phyloP scores from a whole-genome alignment of 2,888 invertebrate species.

The Tholera decimalis region DNA sequence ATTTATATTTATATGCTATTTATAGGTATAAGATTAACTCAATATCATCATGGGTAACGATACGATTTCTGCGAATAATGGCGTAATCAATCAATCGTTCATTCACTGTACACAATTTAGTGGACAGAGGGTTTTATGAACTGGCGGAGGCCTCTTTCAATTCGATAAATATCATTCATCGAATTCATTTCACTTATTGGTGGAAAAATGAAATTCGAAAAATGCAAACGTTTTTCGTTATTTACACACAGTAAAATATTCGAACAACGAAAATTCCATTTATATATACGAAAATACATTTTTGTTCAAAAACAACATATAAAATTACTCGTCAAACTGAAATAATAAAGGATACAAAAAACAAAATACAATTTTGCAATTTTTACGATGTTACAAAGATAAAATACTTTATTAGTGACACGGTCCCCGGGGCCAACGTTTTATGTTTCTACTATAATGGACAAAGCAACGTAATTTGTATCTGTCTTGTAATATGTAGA shows the following conservation, averaged over 20 bases:
- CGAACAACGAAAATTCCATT: not conserved
- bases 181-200: not conserved
- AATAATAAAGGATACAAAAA: constrained; percentile 49
- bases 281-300: not conserved
- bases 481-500: constrained; percentile 35
- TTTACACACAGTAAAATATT: not conserved
- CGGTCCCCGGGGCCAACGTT: constrained; percentile 36
- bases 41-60: not conserved
- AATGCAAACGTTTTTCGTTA: not conserved
- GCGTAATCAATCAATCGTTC: not conserved
- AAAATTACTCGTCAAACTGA: constrained; percentile 45
- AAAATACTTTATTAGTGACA: constrained; percentile 57
- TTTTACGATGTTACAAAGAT: constrained; percentile 51
- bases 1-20: not conserved
- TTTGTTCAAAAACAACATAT: constrained; percentile 28
- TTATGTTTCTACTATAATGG: constrained; percentile 46
- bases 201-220: not conserved
- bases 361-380: constrained; percentile 55
- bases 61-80: constrained; percentile 5
- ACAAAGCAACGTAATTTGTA: constrained; percentile 40
- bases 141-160: not conserved
- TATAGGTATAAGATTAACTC: not conserved
- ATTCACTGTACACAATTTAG: not conserved
- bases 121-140: not conserved
- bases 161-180: not conserved